A percentile compares a stretch with the other conserved stretches of the same genome.
Conservation (phyloP, 2,797 vertebrate species). For the Rachycentron canadum region DNA sequence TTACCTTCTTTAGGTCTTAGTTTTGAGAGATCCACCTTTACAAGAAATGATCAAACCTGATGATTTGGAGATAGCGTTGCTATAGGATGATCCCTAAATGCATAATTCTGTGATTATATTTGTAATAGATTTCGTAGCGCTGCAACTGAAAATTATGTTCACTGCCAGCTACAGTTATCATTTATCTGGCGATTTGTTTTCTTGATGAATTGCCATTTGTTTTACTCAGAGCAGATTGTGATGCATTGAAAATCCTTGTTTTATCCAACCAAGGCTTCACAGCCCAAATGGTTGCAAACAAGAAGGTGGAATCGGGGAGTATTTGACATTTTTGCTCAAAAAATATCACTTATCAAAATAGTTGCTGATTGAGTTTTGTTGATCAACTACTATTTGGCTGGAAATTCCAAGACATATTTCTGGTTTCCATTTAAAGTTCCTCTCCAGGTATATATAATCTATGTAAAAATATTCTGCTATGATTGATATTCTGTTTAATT, state of each 20-base stretch:
- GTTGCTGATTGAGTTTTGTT: neutral
- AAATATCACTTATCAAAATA: neutral
- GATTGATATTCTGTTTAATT: no score
- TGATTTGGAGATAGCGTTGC: constrained; percentile 35
- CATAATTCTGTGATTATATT: neutral
- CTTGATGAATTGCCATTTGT: no score
- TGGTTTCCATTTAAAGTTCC: no score
- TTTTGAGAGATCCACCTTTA: constrained; percentile 25
- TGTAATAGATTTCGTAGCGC: neutral
- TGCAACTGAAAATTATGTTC: neutral
- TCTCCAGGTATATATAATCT: no score
- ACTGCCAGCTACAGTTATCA: neutral
- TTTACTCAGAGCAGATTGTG: neutral
- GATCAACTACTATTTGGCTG: neutral
- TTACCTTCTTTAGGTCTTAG: constrained; percentile 2
- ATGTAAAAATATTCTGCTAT: no score
- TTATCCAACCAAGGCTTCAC: neutral
- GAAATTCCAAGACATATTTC: neutral
- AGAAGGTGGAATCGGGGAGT: neutral
- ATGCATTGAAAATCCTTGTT: neutral
- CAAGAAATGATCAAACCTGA: constrained; percentile 18
- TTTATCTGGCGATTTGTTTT: neutral
- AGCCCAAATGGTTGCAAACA: neutral
- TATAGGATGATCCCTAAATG: neutral
- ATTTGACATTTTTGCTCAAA: neutral